Evolutionary conservation across 2,797 vertebrate genomes (phyloP), one percentile per base, ranked within the genome.

Genomic region (Lycodopsis pacificus): DNA sequence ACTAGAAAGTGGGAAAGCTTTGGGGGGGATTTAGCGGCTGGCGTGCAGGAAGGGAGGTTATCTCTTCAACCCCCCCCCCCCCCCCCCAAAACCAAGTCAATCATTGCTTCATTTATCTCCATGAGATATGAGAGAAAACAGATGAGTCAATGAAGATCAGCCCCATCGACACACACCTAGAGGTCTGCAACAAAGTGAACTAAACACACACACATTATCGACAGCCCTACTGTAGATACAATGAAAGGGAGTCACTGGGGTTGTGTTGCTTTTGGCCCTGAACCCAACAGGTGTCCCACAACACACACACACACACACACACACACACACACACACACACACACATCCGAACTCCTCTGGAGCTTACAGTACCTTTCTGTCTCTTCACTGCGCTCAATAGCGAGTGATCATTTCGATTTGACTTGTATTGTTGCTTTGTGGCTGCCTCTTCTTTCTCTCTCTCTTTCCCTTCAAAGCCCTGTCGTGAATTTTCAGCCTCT

Each of bases 351-450:
- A 73, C 49, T 44, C 79, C 65, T 56, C 71, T 56, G 30, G 15
- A 44, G 73, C 77, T 0, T 46, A 76, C 79, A 64, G 59, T 69
- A 75, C 58, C 82, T 93, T 91, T 95, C 94, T 89, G 77, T 84
- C 86, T 83, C 69, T 61, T 77, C 84, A 86, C 91, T 93, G 95
- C 91, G 94, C 95, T 97, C 95, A 96, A 93, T 91, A 94, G 95
- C 93, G 86, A 86, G 95, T 94, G 95, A 97, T 97, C 92, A 97
- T 96, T 97, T 95, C 96, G 95, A 95, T 96, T 96, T 97, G 96
- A 97, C 96, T 96, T 92, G 94, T 94, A 96, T 97, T 97, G 96
- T 96, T 95, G 95, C 93, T 93, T 93, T 95, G 86, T 90, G 57
- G 80, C 69, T 80, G 66, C 54, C 81, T 65, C 77, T 27, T 78